These are phyloP conservation scores for Heliconius himera DNA, from an alignment of 1,140 invertebrate species.

Conservation along the genomic window DNA sequence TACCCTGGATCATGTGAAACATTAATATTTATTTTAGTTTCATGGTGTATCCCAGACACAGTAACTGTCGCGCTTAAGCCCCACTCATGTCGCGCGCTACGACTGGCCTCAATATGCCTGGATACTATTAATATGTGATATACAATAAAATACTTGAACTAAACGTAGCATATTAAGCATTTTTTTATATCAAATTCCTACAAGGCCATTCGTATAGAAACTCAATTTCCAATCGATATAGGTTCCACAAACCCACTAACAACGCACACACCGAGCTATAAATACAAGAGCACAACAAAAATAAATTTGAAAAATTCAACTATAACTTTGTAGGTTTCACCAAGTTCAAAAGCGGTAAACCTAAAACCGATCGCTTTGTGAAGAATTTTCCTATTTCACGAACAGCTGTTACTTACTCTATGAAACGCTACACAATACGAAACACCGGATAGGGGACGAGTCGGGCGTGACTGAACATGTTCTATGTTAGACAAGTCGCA, in stretches of 20 bases:
- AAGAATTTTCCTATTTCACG: constrained; percentile 22
- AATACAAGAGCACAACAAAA: not conserved
- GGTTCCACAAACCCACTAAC: not conserved
- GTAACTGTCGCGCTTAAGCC: too few relatives aligned
- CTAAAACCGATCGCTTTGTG: constrained; percentile 30
- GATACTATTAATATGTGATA: too few relatives aligned
- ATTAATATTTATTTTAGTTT: too few relatives aligned
- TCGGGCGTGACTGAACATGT: not conserved
- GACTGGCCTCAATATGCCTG: too few relatives aligned
- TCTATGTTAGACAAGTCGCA: not conserved
- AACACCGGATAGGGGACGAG: not conserved
- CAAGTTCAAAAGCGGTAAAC: constrained; percentile 29
- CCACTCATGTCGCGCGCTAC: too few relatives aligned
- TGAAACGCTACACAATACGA: not conserved
- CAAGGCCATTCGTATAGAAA: too few relatives aligned
- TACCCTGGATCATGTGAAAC: too few relatives aligned
- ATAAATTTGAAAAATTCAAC: constrained; percentile 2
- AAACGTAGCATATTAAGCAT: too few relatives aligned
- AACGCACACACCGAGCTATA: not conserved
- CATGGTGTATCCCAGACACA: too few relatives aligned
- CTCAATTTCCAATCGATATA: not conserved
- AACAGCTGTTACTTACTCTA: constrained; percentile 22
- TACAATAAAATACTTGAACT: too few relatives aligned
- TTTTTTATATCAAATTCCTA: too few relatives aligned
- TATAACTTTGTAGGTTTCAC: constrained; percentile 23